phyloP scores from a whole-genome alignment of 2,888 invertebrate genomes.

The Miltochrista miniata region DNA sequence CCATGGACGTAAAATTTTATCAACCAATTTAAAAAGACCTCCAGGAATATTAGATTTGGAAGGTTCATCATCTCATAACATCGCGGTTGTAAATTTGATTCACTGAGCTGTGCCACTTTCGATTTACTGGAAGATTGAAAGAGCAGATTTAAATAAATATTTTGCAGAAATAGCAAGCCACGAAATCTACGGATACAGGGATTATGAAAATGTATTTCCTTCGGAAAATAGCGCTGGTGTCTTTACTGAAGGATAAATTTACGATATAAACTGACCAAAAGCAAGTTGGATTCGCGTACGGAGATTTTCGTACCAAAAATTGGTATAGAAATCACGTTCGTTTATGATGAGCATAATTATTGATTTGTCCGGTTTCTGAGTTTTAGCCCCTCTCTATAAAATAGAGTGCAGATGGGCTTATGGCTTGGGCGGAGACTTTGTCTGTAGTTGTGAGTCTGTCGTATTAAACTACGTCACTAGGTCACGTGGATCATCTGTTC shows the following conservation, averaged over 20 bases:
- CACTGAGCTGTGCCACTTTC: constrained; percentile 14
- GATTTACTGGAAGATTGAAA: constrained; percentile 20
- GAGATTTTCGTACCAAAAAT: too few relatives aligned
- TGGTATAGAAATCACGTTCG: too few relatives aligned
- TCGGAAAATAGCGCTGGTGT: not conserved
- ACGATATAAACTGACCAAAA: too few relatives aligned
- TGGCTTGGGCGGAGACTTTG: too few relatives aligned
- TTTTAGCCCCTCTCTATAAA: too few relatives aligned
- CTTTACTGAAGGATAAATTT: not conserved
- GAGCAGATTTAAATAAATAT: constrained; percentile 11
- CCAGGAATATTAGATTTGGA: constrained; percentile 28
- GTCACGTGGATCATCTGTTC: too few relatives aligned
- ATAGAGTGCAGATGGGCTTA: too few relatives aligned
- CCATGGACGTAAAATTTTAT: constrained; percentile 17
- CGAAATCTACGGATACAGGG: not conserved
- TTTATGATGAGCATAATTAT: too few relatives aligned
- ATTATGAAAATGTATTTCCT: not conserved
- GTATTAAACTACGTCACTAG: too few relatives aligned
- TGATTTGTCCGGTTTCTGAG: too few relatives aligned
- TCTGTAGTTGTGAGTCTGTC: too few relatives aligned
- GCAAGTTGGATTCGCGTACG: too few relatives aligned
- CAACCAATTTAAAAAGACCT: constrained; percentile 24
- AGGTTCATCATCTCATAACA: constrained; percentile 17
- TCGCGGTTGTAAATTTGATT: constrained; percentile 34
- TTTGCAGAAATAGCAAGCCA: constrained; percentile 1